Conservation (phyloP, 2,797 vertebrate genomes). For the Labroides dimidiatus region DNA sequence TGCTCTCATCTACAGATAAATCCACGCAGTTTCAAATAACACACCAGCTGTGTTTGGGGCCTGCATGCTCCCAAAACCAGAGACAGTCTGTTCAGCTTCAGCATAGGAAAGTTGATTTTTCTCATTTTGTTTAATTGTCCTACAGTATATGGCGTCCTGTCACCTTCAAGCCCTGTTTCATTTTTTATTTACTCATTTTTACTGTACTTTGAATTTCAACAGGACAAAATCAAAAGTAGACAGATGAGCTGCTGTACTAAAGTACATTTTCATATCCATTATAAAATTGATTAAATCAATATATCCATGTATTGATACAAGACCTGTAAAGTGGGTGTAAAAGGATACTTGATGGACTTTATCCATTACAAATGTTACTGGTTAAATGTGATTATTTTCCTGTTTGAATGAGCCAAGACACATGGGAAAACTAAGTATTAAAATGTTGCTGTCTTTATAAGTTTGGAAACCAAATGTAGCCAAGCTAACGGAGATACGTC, state of each 20-base stretch:
- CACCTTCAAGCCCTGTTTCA: background rate
- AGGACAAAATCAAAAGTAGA: background rate
- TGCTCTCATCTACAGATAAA: slow-evolving; percentile 75
- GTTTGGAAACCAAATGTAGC: too few relatives aligned
- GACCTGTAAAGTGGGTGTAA: too few relatives aligned
- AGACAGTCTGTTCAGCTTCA: background rate
- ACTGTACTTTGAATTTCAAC: background rate
- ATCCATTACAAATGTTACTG: too few relatives aligned
- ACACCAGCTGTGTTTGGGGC: slow-evolving; percentile 22
- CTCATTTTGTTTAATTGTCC: background rate
- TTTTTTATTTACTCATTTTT: background rate
- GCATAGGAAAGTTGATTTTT: background rate
- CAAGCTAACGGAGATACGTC: too few relatives aligned
- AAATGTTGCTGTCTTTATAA: too few relatives aligned
- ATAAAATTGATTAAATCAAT: too few relatives aligned
- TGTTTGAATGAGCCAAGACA: too few relatives aligned
- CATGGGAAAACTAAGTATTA: too few relatives aligned
- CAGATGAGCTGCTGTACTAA: background rate
- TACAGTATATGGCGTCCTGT: background rate
- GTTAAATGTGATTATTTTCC: too few relatives aligned
- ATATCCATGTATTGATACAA: too few relatives aligned
- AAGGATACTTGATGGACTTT: too few relatives aligned
- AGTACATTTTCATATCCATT: too few relatives aligned
- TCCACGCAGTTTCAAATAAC: slow-evolving; percentile 40
- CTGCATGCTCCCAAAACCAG: background rate